These are phyloP conservation scores for Mongoloraphidia duomilia DNA, from an alignment of 2,888 invertebrate species.

Conservation along the genomic window DNA sequence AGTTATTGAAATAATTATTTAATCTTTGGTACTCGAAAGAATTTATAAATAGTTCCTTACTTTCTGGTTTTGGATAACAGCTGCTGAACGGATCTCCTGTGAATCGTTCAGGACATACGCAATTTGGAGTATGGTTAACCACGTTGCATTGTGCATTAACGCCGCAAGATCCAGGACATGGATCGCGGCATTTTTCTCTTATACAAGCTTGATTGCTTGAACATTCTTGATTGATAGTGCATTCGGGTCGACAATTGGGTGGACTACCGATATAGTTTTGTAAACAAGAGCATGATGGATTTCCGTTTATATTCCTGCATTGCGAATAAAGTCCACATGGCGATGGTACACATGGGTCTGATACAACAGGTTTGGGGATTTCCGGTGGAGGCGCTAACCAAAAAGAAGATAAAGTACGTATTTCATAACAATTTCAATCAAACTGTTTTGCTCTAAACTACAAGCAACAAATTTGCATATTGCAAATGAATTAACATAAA, in stretches of 20 bases:
- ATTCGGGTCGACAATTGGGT: slow-evolving; percentile 51
- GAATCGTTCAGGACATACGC: slow-evolving; percentile 42
- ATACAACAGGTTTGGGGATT: slow-evolving; percentile 20
- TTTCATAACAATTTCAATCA: background rate
- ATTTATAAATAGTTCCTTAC: background rate
- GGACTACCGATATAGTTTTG: slow-evolving; percentile 51
- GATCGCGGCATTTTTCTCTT: slow-evolving; percentile 60
- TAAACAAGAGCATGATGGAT: slow-evolving; percentile 59
- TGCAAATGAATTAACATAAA: no score
- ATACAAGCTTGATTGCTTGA: slow-evolving; percentile 58
- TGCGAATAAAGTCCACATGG: slow-evolving; percentile 31
- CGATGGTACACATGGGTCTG: slow-evolving; percentile 27
- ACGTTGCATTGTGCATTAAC: slow-evolving; percentile 57
- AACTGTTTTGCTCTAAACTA: background rate
- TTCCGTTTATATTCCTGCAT: slow-evolving; percentile 51
- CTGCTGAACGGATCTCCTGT: slow-evolving; percentile 43
- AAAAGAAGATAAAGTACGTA: slow-evolving; percentile 9
- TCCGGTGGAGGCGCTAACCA: slow-evolving; percentile 18
- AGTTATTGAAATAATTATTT: background rate
- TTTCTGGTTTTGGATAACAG: slow-evolving; percentile 30
- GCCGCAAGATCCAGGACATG: slow-evolving; percentile 67
- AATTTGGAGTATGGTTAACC: slow-evolving; percentile 60
- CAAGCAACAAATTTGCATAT: no score
- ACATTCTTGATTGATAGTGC: slow-evolving; percentile 60
- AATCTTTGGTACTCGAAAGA: background rate